Base-by-base conservation (phyloP, 2,113 vertebrate genomes). In the Pteronura brasiliensis region DNA sequence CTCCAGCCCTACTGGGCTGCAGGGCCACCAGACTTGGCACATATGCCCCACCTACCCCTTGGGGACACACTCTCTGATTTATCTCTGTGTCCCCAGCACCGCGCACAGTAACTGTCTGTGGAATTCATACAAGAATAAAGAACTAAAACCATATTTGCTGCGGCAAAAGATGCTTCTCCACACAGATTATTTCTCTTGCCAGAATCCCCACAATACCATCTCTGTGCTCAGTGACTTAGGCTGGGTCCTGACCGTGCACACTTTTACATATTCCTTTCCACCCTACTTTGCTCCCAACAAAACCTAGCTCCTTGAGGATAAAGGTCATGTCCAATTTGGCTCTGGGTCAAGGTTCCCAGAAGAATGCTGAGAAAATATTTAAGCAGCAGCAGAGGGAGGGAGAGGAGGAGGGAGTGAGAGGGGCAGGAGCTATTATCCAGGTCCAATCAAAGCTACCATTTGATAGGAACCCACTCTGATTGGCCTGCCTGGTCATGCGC, bases 391-490 rank as follows among this genome's bases (percentile, higher is more conserved):
- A 36, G 21, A 10, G 23, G 42, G 74, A 42, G 1, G 31, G 1
- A 29, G 31, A 31, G 65, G 47, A 47, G 52, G 15, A 44, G 42
- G 14, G 17, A 34, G 36, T 55, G 61, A 42, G 36, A 7, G 1
- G 67, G 34, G 39, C 93, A 6, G 0, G 59, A 42, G 44, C 93
- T 71, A 17, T 82, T 63, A 61, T 23, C 69, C 55, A 13, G 15
- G 23, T 79, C 88, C 93, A 81, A 27, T 91, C 96, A 90, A 57
- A 63, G 67, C 14, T 71, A 87, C 89, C 74, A 1, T 67, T 34
- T 77, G 34, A 77, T 17, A n/a, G 71, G 65, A 65, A 76, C 59
- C 71, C 67, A 79, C 91, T 76, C 84, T 29, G 63, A 42, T 27
- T 65, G 88, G 85, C 72, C 93, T 74, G 82, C 71, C 93, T 59